These are phyloP conservation scores for Cinclus mexicanus DNA, from an alignment of 2,113 vertebrate species.

Conservation along the genomic window DNA sequence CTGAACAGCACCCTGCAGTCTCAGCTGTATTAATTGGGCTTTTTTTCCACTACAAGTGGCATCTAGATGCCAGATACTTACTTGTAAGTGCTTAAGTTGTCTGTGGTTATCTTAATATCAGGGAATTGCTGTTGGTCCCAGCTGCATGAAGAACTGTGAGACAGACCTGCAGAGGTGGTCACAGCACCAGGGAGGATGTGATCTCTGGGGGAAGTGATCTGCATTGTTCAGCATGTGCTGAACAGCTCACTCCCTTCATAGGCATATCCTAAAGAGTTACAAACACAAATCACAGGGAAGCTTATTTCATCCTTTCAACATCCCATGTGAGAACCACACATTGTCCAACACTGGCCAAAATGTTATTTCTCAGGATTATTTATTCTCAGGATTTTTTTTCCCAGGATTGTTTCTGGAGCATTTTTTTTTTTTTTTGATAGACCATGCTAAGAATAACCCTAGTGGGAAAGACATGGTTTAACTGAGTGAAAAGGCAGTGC, in stretches of 20 bases:
- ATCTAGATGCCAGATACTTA: neutral
- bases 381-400: neutral
- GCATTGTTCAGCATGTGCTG: neutral
- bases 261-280: neutral
- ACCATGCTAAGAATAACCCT: neutral
- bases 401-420: neutral
- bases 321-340: neutral
- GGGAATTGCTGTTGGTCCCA: neutral
- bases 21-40: neutral
- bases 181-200: neutral
- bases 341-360: neutral
- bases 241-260: neutral
- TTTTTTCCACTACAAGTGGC: neutral
- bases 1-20: neutral
- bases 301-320: neutral
- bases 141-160: neutral
- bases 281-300: neutral
- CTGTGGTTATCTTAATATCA: neutral
- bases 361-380: neutral
- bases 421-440: neutral
- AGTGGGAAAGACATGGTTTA: neutral
- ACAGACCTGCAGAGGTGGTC: neutral
- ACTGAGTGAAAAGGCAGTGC: neutral
- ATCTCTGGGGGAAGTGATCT: neutral
- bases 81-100: neutral